These are phyloP conservation scores for Vireo griseus DNA, from an alignment of 2,797 vertebrate genomes.

Conservation along the genomic window DNA sequence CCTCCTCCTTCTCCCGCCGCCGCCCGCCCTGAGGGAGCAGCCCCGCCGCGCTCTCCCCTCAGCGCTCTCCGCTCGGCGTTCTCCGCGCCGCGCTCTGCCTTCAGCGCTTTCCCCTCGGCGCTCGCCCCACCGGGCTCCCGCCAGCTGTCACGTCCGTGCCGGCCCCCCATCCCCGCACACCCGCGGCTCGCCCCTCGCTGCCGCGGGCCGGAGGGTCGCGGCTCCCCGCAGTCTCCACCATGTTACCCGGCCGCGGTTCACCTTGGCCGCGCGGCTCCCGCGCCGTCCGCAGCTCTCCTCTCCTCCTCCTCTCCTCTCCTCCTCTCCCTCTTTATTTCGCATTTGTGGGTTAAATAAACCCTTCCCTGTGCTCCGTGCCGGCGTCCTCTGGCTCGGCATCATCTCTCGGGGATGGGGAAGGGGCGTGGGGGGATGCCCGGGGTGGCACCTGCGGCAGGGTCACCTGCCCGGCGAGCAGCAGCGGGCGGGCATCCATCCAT, in stretches of 20 bases:
- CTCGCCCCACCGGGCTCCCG: not conserved
- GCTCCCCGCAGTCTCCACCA: not conserved
- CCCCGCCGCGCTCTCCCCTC: not conserved
- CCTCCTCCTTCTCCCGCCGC: not conserved
- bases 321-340: not conserved
- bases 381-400: not conserved
- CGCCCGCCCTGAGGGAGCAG: not conserved
- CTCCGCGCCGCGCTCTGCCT: not conserved
- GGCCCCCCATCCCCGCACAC: not conserved
- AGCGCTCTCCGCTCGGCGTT: not conserved
- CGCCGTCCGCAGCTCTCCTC: not conserved
- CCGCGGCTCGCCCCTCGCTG: not conserved
- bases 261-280: conserved; percentile 9
- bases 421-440: not conserved
- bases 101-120: not conserved
- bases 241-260: not conserved
- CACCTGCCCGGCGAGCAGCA: not conserved
- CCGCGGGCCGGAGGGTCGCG: not conserved
- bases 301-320: not conserved
- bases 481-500: not conserved
- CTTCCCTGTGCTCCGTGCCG: not conserved
- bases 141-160: not conserved
- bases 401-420: not conserved
- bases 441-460: not conserved
- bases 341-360: not conserved